Conservation (phyloP, 2,113 vertebrate species). For the Hydrolagus affinis region DNA sequence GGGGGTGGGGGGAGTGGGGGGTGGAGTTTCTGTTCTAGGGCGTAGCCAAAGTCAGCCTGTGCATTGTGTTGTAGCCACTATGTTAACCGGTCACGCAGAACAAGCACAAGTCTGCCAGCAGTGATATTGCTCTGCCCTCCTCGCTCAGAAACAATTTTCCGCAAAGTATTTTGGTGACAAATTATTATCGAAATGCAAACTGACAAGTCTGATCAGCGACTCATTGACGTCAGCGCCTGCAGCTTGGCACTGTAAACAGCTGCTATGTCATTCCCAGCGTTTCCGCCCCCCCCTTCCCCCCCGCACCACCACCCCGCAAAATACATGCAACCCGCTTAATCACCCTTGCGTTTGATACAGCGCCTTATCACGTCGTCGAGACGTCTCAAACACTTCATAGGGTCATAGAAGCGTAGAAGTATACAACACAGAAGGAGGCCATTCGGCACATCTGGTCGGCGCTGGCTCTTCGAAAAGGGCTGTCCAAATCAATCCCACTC, state of each 20-base stretch:
- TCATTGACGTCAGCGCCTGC: not conserved
- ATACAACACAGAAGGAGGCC: too few relatives aligned
- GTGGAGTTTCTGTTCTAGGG: not conserved
- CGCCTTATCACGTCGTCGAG: too few relatives aligned
- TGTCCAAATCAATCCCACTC: too few relatives aligned
- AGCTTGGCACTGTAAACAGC: not conserved
- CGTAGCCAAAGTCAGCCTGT: not conserved
- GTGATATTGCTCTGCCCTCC: not conserved
- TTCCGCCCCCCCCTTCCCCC: too few relatives aligned
- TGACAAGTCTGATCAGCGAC: not conserved
- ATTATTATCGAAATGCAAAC: not conserved
- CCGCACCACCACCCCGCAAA: too few relatives aligned
- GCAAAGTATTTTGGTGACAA: not conserved
- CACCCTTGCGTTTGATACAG: too few relatives aligned
- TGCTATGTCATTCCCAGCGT: too few relatives aligned
- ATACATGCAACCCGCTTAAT: too few relatives aligned
- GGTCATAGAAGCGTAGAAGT: too few relatives aligned
- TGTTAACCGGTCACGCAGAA: not conserved
- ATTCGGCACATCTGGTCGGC: too few relatives aligned
- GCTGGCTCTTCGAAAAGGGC: too few relatives aligned
- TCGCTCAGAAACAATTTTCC: not conserved
- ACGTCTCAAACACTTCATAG: too few relatives aligned
- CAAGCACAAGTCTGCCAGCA: not conserved
- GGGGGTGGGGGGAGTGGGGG: not conserved
- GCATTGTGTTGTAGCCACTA: not conserved